Conservation (phyloP, 2,888 invertebrate genomes). For the Phyllotreta cruciferae region DNA sequence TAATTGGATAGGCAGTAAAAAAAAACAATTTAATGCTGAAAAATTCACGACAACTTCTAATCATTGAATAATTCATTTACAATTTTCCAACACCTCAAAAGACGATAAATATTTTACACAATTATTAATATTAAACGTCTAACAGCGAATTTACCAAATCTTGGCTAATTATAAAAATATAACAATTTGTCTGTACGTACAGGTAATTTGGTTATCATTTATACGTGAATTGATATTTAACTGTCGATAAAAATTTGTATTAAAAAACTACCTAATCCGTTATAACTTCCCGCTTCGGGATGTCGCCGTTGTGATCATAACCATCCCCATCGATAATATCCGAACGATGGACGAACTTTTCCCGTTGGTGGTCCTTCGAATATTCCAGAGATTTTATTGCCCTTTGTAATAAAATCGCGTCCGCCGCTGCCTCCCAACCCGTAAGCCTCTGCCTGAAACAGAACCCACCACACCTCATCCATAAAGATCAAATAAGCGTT, state of each 20-base stretch:
- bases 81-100: constrained; percentile 21
- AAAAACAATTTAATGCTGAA: neutral
- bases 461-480: neutral
- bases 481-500: too few relatives aligned
- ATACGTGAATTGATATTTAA: neutral
- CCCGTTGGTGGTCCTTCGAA: constrained; percentile 50
- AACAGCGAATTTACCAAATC: constrained; percentile 21
- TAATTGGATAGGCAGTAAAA: neutral
- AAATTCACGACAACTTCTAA: constrained; percentile 4
- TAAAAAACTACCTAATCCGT: constrained; percentile 10
- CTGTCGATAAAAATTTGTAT: neutral
- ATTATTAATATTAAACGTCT: constrained; percentile 17
- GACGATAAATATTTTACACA: constrained; percentile 6
- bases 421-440: constrained; percentile 69
- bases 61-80: constrained; percentile 14
- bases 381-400: constrained; percentile 56
- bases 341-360: constrained; percentile 11
- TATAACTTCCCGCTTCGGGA: constrained; percentile 1
- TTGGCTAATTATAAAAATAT: constrained; percentile 33
- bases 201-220: constrained; percentile 7
- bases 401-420: constrained; percentile 66
- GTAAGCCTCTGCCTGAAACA: constrained; percentile 63
- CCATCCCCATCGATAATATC: constrained; percentile 5
- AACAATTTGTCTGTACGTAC: constrained; percentile 8
- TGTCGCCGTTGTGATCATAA: neutral